phyloP scores from a whole-genome alignment of 2,888 invertebrate genomes.

The Cryptus armator region DNA sequence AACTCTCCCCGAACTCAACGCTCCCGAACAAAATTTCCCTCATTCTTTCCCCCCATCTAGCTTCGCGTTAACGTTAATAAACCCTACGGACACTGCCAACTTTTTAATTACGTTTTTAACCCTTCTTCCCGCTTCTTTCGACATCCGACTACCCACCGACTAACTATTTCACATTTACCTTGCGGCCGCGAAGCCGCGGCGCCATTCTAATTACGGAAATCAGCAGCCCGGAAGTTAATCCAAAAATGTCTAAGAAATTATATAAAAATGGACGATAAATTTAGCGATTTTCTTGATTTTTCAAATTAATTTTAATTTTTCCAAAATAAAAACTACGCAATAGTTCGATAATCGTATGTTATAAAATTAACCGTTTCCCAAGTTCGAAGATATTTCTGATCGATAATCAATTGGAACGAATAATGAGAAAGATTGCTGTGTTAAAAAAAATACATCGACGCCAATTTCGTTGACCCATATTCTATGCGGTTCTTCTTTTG shows the following conservation, averaged over 20 bases:
- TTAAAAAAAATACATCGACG: too few species aligned
- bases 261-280: not conserved
- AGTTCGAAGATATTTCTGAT: too few species aligned
- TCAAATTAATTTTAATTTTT: not conserved
- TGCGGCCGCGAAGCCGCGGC: conserved; percentile 13
- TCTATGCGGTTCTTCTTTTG: not conserved
- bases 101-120: conserved; percentile 64
- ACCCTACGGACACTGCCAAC: conserved; percentile 53
- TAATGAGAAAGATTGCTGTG: too few species aligned
- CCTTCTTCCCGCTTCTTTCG: conserved; percentile 35
- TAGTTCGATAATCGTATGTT: not conserved
- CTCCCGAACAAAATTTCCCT: conserved; percentile 43
- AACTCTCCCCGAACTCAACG: conserved; percentile 31
- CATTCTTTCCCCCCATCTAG: conserved; percentile 30
- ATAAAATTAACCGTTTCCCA: too few species aligned
- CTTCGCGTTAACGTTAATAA: conserved; percentile 32
- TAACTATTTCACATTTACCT: conserved; percentile 32
- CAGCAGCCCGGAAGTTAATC: conserved; percentile 54
- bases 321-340: not conserved
- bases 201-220: conserved; percentile 57
- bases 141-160: not conserved
- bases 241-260: conserved; percentile 15
- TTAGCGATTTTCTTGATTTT: not conserved
- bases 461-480: too few species aligned
- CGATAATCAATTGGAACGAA: too few species aligned